These are phyloP conservation scores for Heliconius nattereri DNA, from an alignment of 1,140 invertebrate species.

Conservation along the genomic window DNA sequence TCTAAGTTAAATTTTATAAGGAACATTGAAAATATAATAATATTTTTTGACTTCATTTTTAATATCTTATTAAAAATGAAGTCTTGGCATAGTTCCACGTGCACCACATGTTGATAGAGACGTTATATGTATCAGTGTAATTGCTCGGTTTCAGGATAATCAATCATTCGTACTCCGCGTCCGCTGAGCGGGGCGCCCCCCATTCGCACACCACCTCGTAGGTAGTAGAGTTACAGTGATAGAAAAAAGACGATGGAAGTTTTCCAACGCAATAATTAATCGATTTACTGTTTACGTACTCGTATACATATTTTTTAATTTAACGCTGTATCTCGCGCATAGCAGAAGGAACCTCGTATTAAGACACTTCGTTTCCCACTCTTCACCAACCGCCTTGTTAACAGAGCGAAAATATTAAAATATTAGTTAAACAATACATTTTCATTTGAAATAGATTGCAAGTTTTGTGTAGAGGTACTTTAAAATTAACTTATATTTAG, in stretches of 20 bases:
- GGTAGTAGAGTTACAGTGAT: not conserved
- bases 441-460: too few species aligned
- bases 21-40: conserved; percentile 1
- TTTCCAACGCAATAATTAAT: not conserved
- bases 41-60: conserved; percentile 15
- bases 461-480: too few species aligned
- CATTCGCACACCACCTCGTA: not conserved
- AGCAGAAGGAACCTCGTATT: too few species aligned
- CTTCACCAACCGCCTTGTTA: too few species aligned
- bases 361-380: too few species aligned
- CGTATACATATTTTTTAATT: not conserved
- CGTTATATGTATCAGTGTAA: not conserved
- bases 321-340: too few species aligned
- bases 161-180: conserved; percentile 16
- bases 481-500: too few species aligned
- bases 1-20: too few species aligned
- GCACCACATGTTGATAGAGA: conserved; percentile 27
- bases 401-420: too few species aligned
- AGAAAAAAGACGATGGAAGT: not conserved
- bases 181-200: not conserved
- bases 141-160: conserved; percentile 15
- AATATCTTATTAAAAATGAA: not conserved
- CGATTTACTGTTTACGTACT: not conserved
- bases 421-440: too few species aligned
- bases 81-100: not conserved